phyloP scores from a whole-genome alignment of 2,113 vertebrate species.

The Setophaga coronata region DNA sequence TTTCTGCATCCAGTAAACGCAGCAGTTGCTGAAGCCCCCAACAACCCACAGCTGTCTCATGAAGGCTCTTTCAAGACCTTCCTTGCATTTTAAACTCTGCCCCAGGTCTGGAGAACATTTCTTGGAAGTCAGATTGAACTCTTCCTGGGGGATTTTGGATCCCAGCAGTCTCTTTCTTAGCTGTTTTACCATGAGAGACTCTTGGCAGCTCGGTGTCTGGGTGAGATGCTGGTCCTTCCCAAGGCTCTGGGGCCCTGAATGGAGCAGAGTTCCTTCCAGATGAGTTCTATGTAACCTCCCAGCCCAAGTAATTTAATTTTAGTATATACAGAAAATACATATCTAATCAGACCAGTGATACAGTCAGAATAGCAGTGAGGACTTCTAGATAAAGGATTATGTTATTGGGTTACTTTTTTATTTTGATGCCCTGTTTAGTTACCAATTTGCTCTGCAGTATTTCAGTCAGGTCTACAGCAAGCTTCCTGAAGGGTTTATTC shows the following conservation, averaged over 20 bases:
- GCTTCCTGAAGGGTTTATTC: slow-evolving; percentile 8
- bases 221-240: neutral
- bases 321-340: neutral
- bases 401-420: neutral
- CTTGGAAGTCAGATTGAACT: neutral
- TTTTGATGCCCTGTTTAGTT: slow-evolving; percentile 4
- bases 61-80: neutral
- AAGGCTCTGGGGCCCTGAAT: neutral
- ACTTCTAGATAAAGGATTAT: neutral
- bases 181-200: neutral
- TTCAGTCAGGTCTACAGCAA: slow-evolving; percentile 11
- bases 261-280: neutral
- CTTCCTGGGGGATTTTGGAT: neutral
- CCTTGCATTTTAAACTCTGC: neutral
- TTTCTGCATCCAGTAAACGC: neutral
- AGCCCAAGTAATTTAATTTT: slow-evolving; percentile 1
- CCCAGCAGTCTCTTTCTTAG: neutral
- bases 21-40: neutral
- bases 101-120: neutral
- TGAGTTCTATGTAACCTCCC: neutral
- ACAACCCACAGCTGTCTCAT: neutral
- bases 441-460: neutral
- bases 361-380: neutral
- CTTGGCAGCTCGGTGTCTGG: neutral
- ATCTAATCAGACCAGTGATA: neutral